Base-by-base conservation (phyloP, 2,113 vertebrate genomes). In the Pitta sordida region DNA sequence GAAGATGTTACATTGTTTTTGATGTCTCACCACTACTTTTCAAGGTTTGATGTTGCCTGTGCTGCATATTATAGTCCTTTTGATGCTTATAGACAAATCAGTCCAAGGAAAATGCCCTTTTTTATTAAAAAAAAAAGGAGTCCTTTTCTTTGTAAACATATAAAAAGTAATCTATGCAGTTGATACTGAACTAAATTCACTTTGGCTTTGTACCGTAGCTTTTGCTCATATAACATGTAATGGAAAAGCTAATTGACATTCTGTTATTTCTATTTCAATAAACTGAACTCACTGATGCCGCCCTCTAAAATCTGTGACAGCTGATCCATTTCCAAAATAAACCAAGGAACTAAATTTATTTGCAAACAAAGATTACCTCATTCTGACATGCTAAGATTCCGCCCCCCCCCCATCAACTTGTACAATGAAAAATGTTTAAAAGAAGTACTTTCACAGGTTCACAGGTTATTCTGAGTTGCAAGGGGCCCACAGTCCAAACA, bases 191-290 rank as follows among this genome's bases (percentile, higher is more conserved):
- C 64, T 70, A 32, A 91, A 92, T 53, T 95, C 52, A 55, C 18
- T 55, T 58, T 44, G 74, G 76, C 36, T 64, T 94, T 63, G 56
- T 69, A 80, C 55, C 46, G 44, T 71, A 90, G 49, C 30, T 91
- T 84, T 94, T 71, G 37, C 59, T 83, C 63, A 67, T 55, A 39
- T 14, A 91, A 69, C 51, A 74, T 48, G 65, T 71, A 89, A 76
- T 83, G 76, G 80, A 92, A 94, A 95, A 96, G 43, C 51, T 89
- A 91, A 91, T 74, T 87, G 90, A 89, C 55, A 26, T 97, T 82
- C 84, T 94, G 58, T 91, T 94, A 94, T 91, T 96, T 95, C 86
- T 85, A 27, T 92, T 97, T 95, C 91, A 81, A 62, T 80, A 91
- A 96, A 73, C 74, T 83, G 70, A 85, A 76, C 79, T 91, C 78